A percentile compares a stretch with the other conserved stretches of the same genome.
Conservation (phyloP, 2,113 vertebrate genomes). For the Prunella himalayana region DNA sequence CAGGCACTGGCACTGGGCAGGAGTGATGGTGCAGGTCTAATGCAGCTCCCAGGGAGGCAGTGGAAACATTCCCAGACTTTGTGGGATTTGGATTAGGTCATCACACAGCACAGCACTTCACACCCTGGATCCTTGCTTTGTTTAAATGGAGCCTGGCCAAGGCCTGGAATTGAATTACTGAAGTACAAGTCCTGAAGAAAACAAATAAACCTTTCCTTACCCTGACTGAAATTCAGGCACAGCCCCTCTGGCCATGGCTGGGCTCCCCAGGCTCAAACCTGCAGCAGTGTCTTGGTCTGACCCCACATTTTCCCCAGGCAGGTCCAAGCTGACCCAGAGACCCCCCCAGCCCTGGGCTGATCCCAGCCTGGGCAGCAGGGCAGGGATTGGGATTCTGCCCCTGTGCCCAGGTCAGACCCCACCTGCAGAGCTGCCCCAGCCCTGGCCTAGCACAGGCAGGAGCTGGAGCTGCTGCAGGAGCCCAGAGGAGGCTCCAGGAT, state of each 20-base stretch:
- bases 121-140: conserved; percentile 19
- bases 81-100: conserved; percentile 40
- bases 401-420: neutral
- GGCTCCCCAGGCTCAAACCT: neutral
- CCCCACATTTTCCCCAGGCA: neutral
- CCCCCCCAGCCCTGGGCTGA: neutral
- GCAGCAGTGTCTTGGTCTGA: neutral
- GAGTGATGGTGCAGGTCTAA: fast-evolving
- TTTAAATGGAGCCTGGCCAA: conserved; percentile 34
- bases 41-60: neutral
- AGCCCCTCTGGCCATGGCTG: neutral
- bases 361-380: neutral
- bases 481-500: neutral
- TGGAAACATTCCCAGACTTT: conserved; percentile 34
- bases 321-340: neutral
- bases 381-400: neutral
- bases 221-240: neutral
- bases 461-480: neutral
- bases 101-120: neutral
- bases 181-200: neutral
- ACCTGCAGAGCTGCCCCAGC: neutral
- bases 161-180: neutral
- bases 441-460: neutral
- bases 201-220: neutral
- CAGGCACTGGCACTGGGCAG: neutral